phyloP scores from a whole-genome alignment of 2,113 vertebrate genomes.

The Etheostoma spectabile region DNA sequence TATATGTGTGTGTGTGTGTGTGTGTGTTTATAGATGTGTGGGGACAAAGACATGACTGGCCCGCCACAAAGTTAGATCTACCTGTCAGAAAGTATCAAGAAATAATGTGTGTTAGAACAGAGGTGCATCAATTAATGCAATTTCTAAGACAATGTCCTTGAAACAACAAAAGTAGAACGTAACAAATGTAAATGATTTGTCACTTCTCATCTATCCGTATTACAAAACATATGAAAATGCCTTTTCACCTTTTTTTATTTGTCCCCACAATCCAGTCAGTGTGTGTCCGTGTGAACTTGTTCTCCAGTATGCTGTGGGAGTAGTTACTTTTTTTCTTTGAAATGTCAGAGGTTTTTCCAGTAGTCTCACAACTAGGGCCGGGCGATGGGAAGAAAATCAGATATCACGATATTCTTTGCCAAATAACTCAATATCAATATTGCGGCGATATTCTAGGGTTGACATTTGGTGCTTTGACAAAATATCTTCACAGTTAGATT shows the following conservation, averaged over 20 bases:
- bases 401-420: too few species aligned
- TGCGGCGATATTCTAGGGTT: too few species aligned
- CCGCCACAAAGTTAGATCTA: constrained; percentile 13
- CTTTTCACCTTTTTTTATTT: neutral
- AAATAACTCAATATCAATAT: too few species aligned
- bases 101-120: neutral
- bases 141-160: neutral
- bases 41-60: neutral
- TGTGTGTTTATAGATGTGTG: constrained; percentile 18
- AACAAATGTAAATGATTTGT: neutral
- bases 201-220: neutral
- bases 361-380: too few species aligned
- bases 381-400: too few species aligned
- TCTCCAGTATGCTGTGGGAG: neutral
- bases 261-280: neutral
- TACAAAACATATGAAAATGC: neutral
- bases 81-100: constrained; percentile 22
- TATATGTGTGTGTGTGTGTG: neutral
- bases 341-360: constrained; percentile 23
- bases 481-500: too few species aligned
- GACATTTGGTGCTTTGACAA: too few species aligned
- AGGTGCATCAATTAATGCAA: neutral
- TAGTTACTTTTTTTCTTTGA: neutral
- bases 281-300: neutral
- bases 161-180: neutral